Base-by-base conservation (phyloP, 2,113 vertebrate species). In the Acrocephalus arundinaceus region DNA sequence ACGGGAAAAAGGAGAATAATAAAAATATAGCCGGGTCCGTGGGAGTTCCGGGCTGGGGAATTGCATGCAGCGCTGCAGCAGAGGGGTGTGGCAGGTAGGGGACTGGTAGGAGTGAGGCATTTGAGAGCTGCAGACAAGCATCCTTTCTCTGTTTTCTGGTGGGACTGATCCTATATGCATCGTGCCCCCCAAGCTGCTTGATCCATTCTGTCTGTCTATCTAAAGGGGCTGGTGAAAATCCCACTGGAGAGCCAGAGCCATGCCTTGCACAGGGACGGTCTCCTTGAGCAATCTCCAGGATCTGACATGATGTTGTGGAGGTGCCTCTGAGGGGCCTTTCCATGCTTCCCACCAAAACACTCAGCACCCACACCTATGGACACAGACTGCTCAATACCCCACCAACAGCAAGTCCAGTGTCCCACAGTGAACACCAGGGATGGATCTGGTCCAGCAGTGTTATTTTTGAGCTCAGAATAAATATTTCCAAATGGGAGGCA, bases 251-350 rank as follows among this genome's bases (percentile, higher is more conserved):
- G 33, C 14, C 13, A 3, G 13, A 2, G 3, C 14, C 2, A 3
- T 55, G 66, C 27, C 39, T n/a, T 31, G 41, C 8, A 3, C 27
- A 27, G 7, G 11, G 41, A 25, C 0, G 17, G 25, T 79, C 0
- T 3, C 52, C 45, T 35, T 21, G 5, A 23, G 37, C 16, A 1
- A 7, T 22, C 8, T 41, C 31, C 30, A 19, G 28, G 3, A 0
- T 45, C 37, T 4, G 1, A 4, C 2, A 0, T 0, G 1, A 33
- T 58, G 14, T 24, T 4, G 1, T 7, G n/a, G 35, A 1, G 1
- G 15, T 41, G 45, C 23, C 54, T 55, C 41, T 1, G 11, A 0
- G 0, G 39, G 9, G 15, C 11, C 13, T 52, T 18, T 39, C n/a
- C 11, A 3, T 0, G 0, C 6, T 19, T 57, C 28, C 39, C 12